Base-by-base conservation (phyloP, 2,113 vertebrate species). In the Leucoraja erinaceus region DNA sequence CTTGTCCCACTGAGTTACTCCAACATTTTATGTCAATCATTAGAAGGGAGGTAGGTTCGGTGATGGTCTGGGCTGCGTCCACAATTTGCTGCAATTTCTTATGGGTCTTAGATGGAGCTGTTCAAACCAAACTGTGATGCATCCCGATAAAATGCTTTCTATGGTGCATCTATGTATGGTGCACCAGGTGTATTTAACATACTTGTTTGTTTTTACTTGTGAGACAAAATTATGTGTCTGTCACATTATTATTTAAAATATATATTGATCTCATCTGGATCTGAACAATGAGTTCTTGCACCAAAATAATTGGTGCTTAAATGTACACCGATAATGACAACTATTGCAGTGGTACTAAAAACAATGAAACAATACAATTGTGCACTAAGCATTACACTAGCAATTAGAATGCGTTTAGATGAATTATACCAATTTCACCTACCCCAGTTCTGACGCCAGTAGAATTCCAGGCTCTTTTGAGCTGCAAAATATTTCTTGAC, bases 401-500 rank as follows among this genome's bases (percentile, higher is more conserved):
- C 22, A 14, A 9, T 84, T 61, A 72, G 70, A 72, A 72, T 72
- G 28, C n/a, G 5, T 28, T 59, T 61, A 16, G 56, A 86, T 88
- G 31, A 10, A 88, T 31, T 31, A 31, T 66, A 93, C 25, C 10
- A 77, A 31, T 74, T 14, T 33, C 25, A 95, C 96, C 93, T 96
- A 98, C 98, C 98, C 98, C 98, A 99, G 94, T 95, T 98, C 95
- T 99, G 98, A 94, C 98, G 97, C 98, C 98, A 99, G 94, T 96
- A 97, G 95, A 99, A 99, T 95, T 99, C 98, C 20, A 99, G 94
- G 0, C 95, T 97, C 94, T 96, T 97, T 93, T 98, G 95, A 3
- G 14, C 54, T 72, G 98, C 8, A 93, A 98, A 98, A 93, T 99
- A 94, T 83, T 99, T 99, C 96, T 99, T 99, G 93, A 99, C 0